These are phyloP conservation scores for Drosophila mercatorum DNA, from an alignment of 2,888 invertebrate genomes.

Conservation along the genomic window DNA sequence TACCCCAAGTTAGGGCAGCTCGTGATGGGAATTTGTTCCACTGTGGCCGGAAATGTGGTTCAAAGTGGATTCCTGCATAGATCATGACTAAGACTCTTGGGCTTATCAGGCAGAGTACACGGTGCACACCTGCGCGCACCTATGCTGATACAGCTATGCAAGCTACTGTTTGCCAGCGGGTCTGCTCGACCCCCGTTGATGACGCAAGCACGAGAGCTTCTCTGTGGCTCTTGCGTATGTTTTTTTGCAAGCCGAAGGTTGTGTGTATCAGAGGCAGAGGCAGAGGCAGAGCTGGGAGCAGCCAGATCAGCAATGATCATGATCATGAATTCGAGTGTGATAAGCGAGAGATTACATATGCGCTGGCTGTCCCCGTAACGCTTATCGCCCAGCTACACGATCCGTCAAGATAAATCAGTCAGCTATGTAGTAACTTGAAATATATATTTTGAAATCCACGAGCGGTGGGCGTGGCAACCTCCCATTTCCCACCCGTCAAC, in stretches of 20 bases:
- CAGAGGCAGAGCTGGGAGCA: not conserved
- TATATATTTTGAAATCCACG: not conserved
- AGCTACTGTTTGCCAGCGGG: constrained; percentile 32
- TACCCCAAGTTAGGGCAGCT: not conserved
- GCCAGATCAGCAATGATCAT: constrained; percentile 45
- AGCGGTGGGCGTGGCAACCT: not conserved
- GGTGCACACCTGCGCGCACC: constrained; percentile 3
- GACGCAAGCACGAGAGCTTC: constrained; percentile 38
- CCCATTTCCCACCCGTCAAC: not conserved
- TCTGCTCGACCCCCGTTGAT: constrained; percentile 42
- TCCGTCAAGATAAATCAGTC: constrained; percentile 39
- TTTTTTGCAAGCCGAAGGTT: constrained; percentile 24
- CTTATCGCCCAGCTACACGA: constrained; percentile 31
- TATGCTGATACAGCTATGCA: not conserved
- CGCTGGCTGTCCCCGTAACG: constrained; percentile 29
- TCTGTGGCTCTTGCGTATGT: constrained; percentile 21
- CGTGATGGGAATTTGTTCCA: not conserved
- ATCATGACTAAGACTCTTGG: constrained; percentile 43
- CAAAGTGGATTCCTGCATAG: constrained; percentile 39
- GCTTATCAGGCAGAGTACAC: constrained; percentile 29
- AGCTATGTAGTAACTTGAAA: not conserved
- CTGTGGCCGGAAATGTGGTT: constrained; percentile 38
- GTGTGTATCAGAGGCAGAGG: not conserved
- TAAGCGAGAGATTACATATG: constrained; percentile 37
- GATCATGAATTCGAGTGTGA: constrained; percentile 53